phyloP scores from a whole-genome alignment of 2,113 vertebrate genomes.

The Recurvirostra avosetta region DNA sequence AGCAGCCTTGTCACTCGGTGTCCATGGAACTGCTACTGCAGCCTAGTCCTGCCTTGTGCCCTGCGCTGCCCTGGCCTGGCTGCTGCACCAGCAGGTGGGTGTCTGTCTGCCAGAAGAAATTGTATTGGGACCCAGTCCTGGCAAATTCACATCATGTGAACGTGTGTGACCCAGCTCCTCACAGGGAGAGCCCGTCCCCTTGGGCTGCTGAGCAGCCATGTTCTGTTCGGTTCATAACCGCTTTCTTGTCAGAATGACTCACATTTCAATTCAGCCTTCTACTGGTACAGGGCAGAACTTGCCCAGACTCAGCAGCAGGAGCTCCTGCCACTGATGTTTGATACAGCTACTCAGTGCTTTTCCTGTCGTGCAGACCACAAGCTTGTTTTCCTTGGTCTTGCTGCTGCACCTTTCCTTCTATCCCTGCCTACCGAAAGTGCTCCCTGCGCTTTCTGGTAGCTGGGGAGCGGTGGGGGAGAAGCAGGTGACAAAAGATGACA shows the following conservation, averaged over 20 bases:
- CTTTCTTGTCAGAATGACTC: neutral
- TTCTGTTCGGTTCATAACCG: rapidly evolving
- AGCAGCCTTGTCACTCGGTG: neutral
- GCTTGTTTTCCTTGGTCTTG: neutral
- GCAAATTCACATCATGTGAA: rapidly evolving
- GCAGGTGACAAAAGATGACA: neutral
- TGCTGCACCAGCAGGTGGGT: neutral
- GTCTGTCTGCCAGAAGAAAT: neutral
- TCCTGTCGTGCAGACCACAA: neutral
- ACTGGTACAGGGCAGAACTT: neutral
- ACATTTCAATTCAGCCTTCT: neutral
- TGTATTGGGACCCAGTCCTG: neutral
- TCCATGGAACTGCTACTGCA: rapidly evolving
- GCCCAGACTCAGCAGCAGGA: neutral
- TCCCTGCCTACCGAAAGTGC: neutral
- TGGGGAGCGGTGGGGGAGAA: neutral
- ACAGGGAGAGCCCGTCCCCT: rapidly evolving
- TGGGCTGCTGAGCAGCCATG: neutral
- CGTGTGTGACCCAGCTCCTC: neutral
- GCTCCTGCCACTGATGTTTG: neutral
- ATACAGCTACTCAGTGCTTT: neutral
- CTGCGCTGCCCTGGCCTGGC: neutral
- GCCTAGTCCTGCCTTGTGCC: neutral
- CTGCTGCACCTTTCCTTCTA: neutral
- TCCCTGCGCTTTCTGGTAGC: neutral